Base-by-base conservation (phyloP, 1,140 invertebrate genomes). In the Pseudomyrmex flavicornis region DNA sequence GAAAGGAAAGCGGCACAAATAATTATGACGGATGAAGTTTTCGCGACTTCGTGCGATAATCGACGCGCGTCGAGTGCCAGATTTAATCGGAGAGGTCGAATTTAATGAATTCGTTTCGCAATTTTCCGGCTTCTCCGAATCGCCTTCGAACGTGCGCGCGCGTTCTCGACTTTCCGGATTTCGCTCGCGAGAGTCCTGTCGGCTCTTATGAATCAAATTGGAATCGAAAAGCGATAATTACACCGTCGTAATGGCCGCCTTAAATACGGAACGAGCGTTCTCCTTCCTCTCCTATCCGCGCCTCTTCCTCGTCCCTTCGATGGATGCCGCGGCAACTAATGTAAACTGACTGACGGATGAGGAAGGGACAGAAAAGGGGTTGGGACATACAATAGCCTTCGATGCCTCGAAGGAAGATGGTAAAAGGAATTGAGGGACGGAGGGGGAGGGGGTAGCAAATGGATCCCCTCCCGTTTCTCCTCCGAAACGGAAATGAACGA, bases 401-500 rank as follows among this genome's bases (percentile, higher is more conserved):
- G 91, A 90, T 92, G 89, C 86, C 86, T 88, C 87, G 89, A 89
- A 88, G 90, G 86, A 91, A 91, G 91, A 84, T 85, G 87, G 63
- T 87, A 75, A 83, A 86, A 90, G 85, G 90, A 84, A 80, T 82
- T 65, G 77, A 79, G 87, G 62, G 72, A 7, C 35, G 80, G 77
- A 48, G 17, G 17, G 17, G 17, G 0, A 17, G 17, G 83, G 74
- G 72, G 75, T 83, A 72, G 73, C 87, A 91, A 93, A 92, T 94
- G 93, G 94, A 93, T 92, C 92, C 93, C 93, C 92, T 92, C 89
- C 35, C 88, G 89, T 88, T 73, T 80, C 59, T 85, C 88, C 89
- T 83, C 73, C 85, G 88, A 89, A 89, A 91, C 92, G 93, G 93
- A 94, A 94, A 94, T 94, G 92, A 94, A 93, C 92, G 92, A 92